A percentile compares a stretch with the other conserved stretches of the same genome.
Evolutionary conservation across 1,140 invertebrate species (phyloP).

Genomic region (Bombus soroeensis): DNA sequence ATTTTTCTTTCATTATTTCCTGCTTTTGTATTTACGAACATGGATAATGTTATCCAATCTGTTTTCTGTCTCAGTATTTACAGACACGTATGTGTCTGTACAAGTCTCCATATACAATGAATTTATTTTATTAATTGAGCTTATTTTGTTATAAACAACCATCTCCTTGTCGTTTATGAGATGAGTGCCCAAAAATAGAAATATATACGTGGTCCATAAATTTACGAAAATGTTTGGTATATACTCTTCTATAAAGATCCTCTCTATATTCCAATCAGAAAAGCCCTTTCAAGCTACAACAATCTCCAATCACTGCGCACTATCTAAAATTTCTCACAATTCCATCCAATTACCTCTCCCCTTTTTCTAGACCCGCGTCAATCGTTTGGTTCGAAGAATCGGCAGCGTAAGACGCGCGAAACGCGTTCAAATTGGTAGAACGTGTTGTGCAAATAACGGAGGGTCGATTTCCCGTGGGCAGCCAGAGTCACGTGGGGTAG

Average conservation of each 20-base stretch:
- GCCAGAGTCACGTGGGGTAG: constrained; percentile 45
- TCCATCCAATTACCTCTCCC: background rate
- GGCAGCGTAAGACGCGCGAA: background rate
- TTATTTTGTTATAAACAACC: too few relatives aligned
- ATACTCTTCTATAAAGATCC: too few relatives aligned
- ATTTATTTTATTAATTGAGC: background rate
- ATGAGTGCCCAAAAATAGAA: too few relatives aligned
- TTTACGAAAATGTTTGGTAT: background rate
- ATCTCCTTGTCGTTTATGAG: background rate
- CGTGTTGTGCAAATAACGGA: constrained; percentile 37
- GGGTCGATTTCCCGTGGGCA: constrained; percentile 39
- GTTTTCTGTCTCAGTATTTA: background rate
- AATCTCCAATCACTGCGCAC: background rate
- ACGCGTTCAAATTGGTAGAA: constrained; percentile 12
- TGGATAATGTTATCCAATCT: background rate
- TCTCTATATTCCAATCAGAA: background rate
- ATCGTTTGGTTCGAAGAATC: constrained; percentile 1
- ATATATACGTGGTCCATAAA: too few relatives aligned
- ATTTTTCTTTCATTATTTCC: background rate
- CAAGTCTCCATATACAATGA: background rate
- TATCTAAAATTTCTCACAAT: background rate
- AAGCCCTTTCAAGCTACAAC: background rate
- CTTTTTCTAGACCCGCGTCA: background rate
- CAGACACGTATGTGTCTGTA: too few relatives aligned
- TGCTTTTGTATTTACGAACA: background rate